These are phyloP conservation scores for Drepanosiphum platanoidis DNA, from an alignment of 2,888 invertebrate genomes.

Conservation along the genomic window DNA sequence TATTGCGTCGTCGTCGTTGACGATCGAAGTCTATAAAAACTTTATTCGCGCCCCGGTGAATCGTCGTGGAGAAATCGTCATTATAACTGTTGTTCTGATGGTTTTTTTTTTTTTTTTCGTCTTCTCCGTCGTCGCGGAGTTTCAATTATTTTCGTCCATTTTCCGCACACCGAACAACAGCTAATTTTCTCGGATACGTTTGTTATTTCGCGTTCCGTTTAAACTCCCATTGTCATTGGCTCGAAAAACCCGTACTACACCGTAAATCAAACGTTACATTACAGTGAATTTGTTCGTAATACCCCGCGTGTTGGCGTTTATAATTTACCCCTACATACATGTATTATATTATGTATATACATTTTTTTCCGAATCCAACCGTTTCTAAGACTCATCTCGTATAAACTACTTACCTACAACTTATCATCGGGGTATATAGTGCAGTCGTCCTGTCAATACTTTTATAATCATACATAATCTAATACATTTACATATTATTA, in stretches of 20 bases:
- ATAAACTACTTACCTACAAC: neutral
- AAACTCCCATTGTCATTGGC: neutral
- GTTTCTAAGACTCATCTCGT: neutral
- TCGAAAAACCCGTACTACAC: neutral
- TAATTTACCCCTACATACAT: neutral
- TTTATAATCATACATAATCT: neutral
- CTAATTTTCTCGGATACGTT: neutral
- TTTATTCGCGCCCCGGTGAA: neutral
- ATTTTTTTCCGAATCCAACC: neutral
- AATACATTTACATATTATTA: neutral
- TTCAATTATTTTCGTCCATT: conserved; percentile 2
- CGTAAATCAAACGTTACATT: neutral
- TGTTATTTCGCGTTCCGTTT: neutral
- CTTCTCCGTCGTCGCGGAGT: neutral
- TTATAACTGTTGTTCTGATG: neutral
- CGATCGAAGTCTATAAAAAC: neutral
- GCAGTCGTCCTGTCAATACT: neutral
- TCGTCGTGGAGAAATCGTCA: neutral
- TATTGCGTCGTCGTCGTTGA: neutral
- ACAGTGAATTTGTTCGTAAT: no score
- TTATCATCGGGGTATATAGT: no score
- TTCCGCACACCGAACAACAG: neutral
- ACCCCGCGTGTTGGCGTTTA: no score
- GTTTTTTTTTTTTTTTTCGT: neutral
- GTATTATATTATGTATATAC: neutral